Conservation (phyloP, 37 sponge, comb jelly and placozoan species). For the Geodia barretti region DNA sequence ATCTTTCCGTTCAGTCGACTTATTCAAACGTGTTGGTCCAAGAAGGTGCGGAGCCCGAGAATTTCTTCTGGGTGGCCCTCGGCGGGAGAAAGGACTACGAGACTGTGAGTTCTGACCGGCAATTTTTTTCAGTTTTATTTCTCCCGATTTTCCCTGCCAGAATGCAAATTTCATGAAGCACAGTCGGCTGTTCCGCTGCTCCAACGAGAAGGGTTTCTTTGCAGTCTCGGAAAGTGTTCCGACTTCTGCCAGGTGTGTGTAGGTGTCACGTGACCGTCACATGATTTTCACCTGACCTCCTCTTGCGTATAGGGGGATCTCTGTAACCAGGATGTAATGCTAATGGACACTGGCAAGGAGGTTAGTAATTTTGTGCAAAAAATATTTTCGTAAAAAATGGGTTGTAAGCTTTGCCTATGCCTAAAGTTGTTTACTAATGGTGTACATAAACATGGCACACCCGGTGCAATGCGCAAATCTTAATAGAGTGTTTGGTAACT, state of each 20-base stretch:
- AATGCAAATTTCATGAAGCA: conserved; percentile 80
- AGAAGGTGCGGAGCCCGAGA: conserved; percentile 91
- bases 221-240: conserved; percentile 83
- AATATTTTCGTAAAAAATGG: too few relatives aligned
- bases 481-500: too few relatives aligned
- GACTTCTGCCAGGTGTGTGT: conserved; percentile 95
- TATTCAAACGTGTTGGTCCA: conserved; percentile 79
- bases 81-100: conserved; percentile 71
- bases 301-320: conserved; percentile 72
- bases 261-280: neutral
- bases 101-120: conserved; percentile 5
- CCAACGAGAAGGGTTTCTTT: conserved; percentile 98
- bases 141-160: conserved; percentile 9
- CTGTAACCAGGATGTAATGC: conserved; percentile 95
- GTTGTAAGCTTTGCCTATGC: too few relatives aligned
- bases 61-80: conserved; percentile 98
- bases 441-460: too few relatives aligned
- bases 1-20: conserved; percentile 52
- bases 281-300: conserved; percentile 15
- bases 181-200: conserved; percentile 90
- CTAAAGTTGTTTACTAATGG: too few relatives aligned
- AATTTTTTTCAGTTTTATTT: neutral
- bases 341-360: conserved; percentile 89
- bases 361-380: too few relatives aligned
- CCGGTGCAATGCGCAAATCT: too few relatives aligned